These are phyloP conservation scores for Gallinago media DNA, from an alignment of 2,113 vertebrate genomes.

Conservation along the genomic window DNA sequence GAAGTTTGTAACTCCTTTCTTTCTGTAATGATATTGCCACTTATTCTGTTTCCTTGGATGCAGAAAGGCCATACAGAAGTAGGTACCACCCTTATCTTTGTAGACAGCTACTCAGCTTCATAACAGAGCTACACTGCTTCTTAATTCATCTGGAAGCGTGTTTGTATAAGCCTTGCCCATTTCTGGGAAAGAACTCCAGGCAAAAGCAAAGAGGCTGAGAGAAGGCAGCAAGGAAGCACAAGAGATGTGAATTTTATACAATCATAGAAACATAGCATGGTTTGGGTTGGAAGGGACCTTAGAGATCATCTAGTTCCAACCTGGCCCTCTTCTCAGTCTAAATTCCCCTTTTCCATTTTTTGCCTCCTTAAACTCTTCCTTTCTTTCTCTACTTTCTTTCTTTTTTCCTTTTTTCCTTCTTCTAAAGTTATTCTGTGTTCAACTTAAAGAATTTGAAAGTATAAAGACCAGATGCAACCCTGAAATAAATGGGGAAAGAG, in stretches of 20 bases:
- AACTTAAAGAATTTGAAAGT: background rate
- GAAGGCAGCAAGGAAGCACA: background rate
- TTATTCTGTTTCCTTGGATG: background rate
- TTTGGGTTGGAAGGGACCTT: no score
- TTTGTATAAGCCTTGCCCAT: background rate
- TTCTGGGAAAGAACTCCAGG: background rate
- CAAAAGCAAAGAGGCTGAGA: background rate
- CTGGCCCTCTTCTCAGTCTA: background rate
- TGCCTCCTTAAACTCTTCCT: background rate
- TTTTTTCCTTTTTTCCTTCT: background rate
- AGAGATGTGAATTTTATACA: background rate
- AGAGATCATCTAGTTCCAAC: no score
- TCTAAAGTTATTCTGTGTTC: background rate
- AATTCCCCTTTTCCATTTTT: no score
- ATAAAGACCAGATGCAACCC: background rate
- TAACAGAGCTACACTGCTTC: background rate
- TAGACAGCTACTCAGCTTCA: background rate
- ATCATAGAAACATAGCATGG: no score
- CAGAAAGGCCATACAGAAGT: background rate
- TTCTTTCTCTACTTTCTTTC: background rate
- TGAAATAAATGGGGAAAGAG: background rate
- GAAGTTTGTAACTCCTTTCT: background rate
- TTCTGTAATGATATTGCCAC: background rate
- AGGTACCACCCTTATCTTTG: background rate
- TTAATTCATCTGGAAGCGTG: background rate